Evolutionary conservation across 2,888 invertebrate genomes (phyloP), one percentile per base, ranked within the genome.

Genomic region (Pseudanteris insignis): DNA sequence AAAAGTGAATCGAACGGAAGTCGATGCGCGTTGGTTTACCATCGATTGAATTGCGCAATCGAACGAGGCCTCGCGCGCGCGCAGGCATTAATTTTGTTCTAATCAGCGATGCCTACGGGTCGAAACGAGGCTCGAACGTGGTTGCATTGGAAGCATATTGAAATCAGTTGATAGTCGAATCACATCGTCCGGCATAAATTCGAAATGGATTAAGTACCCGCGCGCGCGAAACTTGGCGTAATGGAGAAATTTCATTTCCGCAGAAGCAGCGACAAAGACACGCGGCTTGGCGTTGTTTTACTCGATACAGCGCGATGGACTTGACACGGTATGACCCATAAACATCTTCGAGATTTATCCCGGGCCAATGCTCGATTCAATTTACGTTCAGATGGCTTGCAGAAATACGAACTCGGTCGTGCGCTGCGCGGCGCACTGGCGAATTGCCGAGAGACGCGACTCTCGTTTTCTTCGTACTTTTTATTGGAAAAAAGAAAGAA

Each of bases 291-390:
- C 25, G 29, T 47, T 55, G 55, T 55, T 55, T 55, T 47, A 37
- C 24, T 36, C 30, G 28, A 57, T 57, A 43, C 40, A 36, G 21
- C 10, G 14, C 12, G 14, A 34, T 9, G 18, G 18, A 18, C 18
- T 66, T 65, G 65, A 66, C 66, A 65, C 63, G 47, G 63, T 51
- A 48, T 51, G 66, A 65, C 63, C 70, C 65, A 70, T 74, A 74
- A 73, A 73, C 71, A 73, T 68, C 67, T 65, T 64, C 62, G 63
- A 59, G 67, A 74, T 75, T 72, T 71, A 73, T 75, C 68, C 62
- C 55, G 55, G 53, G 46, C 62, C 67, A 63, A 67, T 67, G 63
- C 66, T 67, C 71, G 67, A 76, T 76, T 77, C 73, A 75, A 76
- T 77, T 77, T 73, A 74, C 72, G 72, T 66, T 70, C 66, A 63